phyloP scores from a whole-genome alignment of 2,113 vertebrate genomes.

The Phalacrocorax carbo region DNA sequence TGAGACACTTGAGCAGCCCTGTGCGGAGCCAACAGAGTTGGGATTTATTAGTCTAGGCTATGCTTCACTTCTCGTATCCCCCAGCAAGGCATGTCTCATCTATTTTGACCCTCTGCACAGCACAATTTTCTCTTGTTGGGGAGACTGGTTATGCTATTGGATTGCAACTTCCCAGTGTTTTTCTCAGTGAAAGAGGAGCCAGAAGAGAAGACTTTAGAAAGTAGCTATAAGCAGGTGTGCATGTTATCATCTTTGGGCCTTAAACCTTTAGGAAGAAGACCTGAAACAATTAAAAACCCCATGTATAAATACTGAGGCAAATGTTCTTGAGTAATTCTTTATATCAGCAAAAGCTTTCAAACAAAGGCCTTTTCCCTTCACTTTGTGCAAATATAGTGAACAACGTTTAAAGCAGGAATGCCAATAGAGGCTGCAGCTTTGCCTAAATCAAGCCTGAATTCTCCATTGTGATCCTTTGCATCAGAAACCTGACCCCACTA shows the following conservation, averaged over 20 bases:
- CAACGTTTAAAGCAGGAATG: background rate
- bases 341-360: background rate
- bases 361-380: background rate
- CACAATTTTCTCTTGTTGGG: background rate
- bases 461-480: background rate
- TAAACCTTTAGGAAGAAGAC: background rate
- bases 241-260: background rate
- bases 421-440: background rate
- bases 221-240: background rate
- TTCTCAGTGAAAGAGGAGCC: background rate
- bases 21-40: background rate
- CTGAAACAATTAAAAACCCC: background rate
- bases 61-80: background rate
- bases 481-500: background rate
- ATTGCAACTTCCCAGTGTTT: constrained; percentile 10
- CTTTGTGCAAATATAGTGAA: background rate
- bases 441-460: background rate
- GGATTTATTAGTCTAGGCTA: constrained; percentile 49
- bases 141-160: constrained; percentile 26
- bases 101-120: constrained; percentile 5
- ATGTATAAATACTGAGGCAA: background rate
- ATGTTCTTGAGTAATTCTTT: background rate
- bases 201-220: background rate
- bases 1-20: background rate
- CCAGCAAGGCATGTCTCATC: background rate